Conservation (phyloP, 1,140 invertebrate species). For the Probaryconus sp. region DNA sequence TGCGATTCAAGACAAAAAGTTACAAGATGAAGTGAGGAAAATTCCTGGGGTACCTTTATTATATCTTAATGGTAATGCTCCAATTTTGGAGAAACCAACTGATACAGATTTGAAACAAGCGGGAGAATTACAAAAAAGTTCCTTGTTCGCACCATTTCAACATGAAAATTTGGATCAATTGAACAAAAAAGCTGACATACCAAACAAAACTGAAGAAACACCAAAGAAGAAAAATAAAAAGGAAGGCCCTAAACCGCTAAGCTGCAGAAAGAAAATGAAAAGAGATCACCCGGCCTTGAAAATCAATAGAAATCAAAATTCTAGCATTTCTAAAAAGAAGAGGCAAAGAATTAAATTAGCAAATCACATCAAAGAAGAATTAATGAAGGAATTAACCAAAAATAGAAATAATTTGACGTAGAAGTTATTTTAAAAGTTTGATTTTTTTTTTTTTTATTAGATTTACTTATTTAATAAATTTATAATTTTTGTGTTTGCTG, state of each 20-base stretch:
- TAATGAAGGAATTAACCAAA: conserved; percentile 64
- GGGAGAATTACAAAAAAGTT: too few relatives aligned
- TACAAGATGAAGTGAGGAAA: conserved; percentile 84
- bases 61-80: conserved; percentile 90
- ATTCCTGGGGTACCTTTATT: conserved; percentile 88
- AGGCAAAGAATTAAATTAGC: conserved; percentile 83
- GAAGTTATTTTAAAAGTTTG: too few relatives aligned
- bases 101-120: conserved; percentile 81
- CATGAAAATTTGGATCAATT: conserved; percentile 79
- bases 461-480: too few relatives aligned
- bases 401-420: conserved; percentile 2
- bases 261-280: conserved; percentile 92
- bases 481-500: too few relatives aligned
- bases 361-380: conserved; percentile 81
- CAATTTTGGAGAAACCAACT: conserved; percentile 91
- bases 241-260: conserved; percentile 90
- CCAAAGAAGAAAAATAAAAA: conserved; percentile 81
- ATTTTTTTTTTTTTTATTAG: too few relatives aligned
- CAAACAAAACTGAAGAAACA: conserved; percentile 69
- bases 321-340: conserved; percentile 80
- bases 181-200: conserved; percentile 79
- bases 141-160: too few relatives aligned
- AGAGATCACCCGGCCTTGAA: conserved; percentile 67
- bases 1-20: conserved; percentile 88
- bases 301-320: conserved; percentile 57